Evolutionary conservation across 1,140 invertebrate genomes (phyloP).

Genomic region (Drosophila aff.): DNA sequence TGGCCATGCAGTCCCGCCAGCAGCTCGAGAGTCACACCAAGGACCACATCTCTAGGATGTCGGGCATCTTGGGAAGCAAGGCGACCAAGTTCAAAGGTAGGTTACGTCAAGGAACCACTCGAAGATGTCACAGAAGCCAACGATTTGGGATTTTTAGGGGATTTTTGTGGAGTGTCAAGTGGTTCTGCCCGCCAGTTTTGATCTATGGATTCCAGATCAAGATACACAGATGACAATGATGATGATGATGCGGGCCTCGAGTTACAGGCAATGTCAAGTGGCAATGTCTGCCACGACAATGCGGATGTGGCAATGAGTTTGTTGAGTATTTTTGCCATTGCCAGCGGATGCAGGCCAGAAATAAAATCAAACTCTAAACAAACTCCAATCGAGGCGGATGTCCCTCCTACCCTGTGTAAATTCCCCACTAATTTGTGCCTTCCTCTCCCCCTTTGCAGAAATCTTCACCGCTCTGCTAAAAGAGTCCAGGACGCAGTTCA

Average conservation of each 20-base stretch:
- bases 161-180: conserved; percentile 64
- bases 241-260: conserved; percentile 63
- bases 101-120: conserved; percentile 64
- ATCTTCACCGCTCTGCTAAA: conserved; percentile 94
- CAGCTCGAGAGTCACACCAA: conserved; percentile 80
- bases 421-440: conserved; percentile 32
- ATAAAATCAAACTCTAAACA: conserved; percentile 60
- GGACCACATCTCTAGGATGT: conserved; percentile 85
- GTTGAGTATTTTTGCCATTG: conserved; percentile 19
- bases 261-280: conserved; percentile 66
- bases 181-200: conserved; percentile 29
- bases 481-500: conserved; percentile 93
- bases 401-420: conserved; percentile 26
- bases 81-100: conserved; percentile 86
- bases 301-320: conserved; percentile 67
- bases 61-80: conserved; percentile 85
- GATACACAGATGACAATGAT: neutral
- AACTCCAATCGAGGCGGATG: conserved; percentile 48
- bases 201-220: conserved; percentile 12
- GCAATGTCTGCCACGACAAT: conserved; percentile 20
- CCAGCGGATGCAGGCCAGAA: conserved; percentile 67
- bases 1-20: conserved; percentile 80
- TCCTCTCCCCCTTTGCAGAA: conserved; percentile 86
- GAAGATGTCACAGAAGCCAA: conserved; percentile 50
- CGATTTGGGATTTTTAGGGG: conserved; percentile 26